These are phyloP conservation scores for Poecilia picta DNA, from an alignment of 2,797 vertebrate genomes.

Conservation along the genomic window DNA sequence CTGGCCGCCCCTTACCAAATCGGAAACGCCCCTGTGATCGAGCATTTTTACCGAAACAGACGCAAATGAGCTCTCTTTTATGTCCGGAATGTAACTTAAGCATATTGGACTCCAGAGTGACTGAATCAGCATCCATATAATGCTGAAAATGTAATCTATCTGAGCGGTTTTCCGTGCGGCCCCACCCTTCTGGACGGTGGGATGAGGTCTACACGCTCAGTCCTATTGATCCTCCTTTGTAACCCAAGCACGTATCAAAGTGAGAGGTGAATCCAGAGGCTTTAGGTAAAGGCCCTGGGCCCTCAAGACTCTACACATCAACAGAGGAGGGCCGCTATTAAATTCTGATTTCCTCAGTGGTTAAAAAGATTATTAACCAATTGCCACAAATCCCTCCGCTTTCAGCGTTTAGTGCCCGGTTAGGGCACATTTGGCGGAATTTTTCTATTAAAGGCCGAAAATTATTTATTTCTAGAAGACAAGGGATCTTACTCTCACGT, in stretches of 20 bases:
- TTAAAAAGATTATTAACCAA: slow-evolving; percentile 66
- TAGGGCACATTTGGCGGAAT: slow-evolving; percentile 1
- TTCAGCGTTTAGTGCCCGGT: slow-evolving; percentile 31
- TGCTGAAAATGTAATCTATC: slow-evolving; percentile 12
- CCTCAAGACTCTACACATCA: slow-evolving; percentile 53
- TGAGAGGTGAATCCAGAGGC: slow-evolving; percentile 58
- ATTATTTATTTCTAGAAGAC: background rate
- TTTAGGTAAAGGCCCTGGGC: slow-evolving; percentile 61
- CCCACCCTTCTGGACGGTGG: slow-evolving; percentile 39
- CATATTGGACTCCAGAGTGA: background rate
- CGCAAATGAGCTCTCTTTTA: background rate
- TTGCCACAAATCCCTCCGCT: slow-evolving; percentile 53
- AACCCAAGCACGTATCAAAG: slow-evolving; percentile 67
- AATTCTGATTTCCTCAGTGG: slow-evolving; percentile 72
- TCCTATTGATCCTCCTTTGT: slow-evolving; percentile 48
- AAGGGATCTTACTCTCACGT: background rate
- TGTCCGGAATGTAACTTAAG: background rate
- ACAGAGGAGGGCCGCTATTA: slow-evolving; percentile 59
- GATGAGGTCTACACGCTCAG: slow-evolving; percentile 30
- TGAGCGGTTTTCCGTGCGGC: slow-evolving; percentile 51
- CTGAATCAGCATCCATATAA: slow-evolving; percentile 22
- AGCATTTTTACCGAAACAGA: background rate
- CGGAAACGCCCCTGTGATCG: background rate
- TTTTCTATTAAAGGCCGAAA: background rate
- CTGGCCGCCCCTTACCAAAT: background rate